phyloP scores from a whole-genome alignment of 2,888 invertebrate species.

The Troilus luridus region DNA sequence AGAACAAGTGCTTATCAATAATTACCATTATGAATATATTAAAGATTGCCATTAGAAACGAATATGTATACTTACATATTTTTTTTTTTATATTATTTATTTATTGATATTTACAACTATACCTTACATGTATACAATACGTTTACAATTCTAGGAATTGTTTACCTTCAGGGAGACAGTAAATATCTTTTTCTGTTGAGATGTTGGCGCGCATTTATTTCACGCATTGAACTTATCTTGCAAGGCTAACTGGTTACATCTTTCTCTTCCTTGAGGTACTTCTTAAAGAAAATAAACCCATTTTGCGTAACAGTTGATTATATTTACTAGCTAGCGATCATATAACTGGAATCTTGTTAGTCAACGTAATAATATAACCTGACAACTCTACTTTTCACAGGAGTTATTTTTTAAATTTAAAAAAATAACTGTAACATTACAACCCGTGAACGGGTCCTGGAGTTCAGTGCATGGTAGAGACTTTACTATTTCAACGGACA shows the following conservation, averaged over 20 bases:
- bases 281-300: not conserved
- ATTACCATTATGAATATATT: not conserved
- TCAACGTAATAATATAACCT: no score
- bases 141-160: not conserved
- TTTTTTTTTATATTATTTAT: no score
- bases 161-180: not conserved
- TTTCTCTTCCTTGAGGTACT: slow-evolving; percentile 14
- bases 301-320: not conserved
- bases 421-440: no score
- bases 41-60: not conserved
- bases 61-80: not conserved
- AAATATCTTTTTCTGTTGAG: not conserved
- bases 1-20: not conserved
- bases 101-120: no score
- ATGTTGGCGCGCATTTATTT: slow-evolving; percentile 25
- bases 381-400: no score
- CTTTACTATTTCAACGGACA: no score
- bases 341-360: not conserved
- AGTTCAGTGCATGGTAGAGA: no score
- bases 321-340: not conserved
- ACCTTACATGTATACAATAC: not conserved
- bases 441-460: no score
- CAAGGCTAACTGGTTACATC: slow-evolving; percentile 5
- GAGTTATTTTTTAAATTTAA: no score
- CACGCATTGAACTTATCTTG: slow-evolving; percentile 37